These are phyloP conservation scores for Pteropus alecto DNA, from an alignment of 2,113 vertebrate genomes.

Conservation along the genomic window DNA sequence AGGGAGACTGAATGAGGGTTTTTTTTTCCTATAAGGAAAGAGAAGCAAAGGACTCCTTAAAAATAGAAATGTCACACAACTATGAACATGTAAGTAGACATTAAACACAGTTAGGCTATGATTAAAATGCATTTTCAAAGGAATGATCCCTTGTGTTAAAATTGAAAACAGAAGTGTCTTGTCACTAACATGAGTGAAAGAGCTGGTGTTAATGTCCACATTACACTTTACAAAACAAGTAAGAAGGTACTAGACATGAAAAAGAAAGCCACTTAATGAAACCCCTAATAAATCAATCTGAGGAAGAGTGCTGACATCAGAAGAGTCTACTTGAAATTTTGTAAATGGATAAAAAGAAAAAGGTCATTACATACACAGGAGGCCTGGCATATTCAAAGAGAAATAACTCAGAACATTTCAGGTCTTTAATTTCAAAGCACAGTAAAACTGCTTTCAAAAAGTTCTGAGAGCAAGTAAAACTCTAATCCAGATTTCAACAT, in stretches of 20 bases:
- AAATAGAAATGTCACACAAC: not conserved
- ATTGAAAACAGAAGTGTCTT: not conserved
- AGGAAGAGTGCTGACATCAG: not conserved
- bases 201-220: not conserved
- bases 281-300: not conserved
- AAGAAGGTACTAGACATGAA: not conserved
- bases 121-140: not conserved
- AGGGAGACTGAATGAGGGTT: not conserved
- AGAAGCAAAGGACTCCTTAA: not conserved
- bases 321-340: not conserved
- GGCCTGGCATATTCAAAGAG: not conserved
- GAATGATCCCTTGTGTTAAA: not conserved
- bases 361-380: not conserved
- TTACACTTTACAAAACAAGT: not conserved
- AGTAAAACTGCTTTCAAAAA: not conserved
- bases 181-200: not conserved
- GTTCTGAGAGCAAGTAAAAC: not conserved
- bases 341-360: not conserved
- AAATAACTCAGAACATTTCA: slow-evolving; percentile 1
- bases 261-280: not conserved
- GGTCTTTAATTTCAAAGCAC: slow-evolving; percentile 11
- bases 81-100: not conserved
- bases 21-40: not conserved
- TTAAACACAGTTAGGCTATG: not conserved
- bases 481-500: not conserved